phyloP scores from a whole-genome alignment of 2,888 invertebrate genomes.

The Apamea sordens region DNA sequence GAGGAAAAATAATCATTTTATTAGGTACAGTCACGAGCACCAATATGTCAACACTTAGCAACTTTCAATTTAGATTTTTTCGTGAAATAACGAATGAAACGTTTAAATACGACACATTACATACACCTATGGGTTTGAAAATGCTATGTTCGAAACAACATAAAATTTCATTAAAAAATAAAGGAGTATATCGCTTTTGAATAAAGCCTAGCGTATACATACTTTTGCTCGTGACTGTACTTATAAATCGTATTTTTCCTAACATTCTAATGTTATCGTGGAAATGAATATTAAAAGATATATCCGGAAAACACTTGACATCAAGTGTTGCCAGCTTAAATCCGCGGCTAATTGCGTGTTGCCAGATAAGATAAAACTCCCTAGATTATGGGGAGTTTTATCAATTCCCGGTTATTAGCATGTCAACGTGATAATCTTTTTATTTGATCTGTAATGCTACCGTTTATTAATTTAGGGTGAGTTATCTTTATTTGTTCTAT shows the following conservation, averaged over 20 bases:
- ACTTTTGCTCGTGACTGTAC: no score
- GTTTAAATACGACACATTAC: no score
- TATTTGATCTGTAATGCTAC: constrained; percentile 75
- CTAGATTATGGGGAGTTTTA: constrained; percentile 70
- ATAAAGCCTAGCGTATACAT: no score
- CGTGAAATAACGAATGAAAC: no score
- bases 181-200: no score
- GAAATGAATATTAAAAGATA: constrained; percentile 63
- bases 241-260: background rate
- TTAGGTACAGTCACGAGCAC: no score
- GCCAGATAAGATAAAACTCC: constrained; percentile 84
- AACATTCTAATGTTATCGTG: constrained; percentile 14
- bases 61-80: no score
- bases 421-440: constrained; percentile 64
- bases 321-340: constrained; percentile 78
- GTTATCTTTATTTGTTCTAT: constrained; percentile 62
- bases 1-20: background rate
- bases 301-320: constrained; percentile 65
- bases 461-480: constrained; percentile 81
- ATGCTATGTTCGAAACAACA: no score
- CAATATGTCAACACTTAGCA: no score
- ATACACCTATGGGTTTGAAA: no score
- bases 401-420: constrained; percentile 73
- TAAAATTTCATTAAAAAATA: no score
- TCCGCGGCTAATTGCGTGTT: constrained; percentile 84